Evolutionary conservation across 2,888 invertebrate species (phyloP).

Genomic region (Glomeris marginata): DNA sequence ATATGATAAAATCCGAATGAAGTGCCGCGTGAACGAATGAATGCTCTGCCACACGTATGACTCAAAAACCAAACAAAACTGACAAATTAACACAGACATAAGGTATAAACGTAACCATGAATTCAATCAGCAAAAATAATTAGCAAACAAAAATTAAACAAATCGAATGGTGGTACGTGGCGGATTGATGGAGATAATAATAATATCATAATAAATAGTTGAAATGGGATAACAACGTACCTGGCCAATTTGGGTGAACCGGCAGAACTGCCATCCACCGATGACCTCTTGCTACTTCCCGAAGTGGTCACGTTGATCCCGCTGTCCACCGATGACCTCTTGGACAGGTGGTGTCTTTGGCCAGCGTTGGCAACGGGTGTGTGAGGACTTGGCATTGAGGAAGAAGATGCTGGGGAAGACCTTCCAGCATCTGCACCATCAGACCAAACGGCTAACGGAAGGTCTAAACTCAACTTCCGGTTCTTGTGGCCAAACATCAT

Average conservation of each 20-base stretch:
- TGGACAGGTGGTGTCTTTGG: constrained; percentile 40
- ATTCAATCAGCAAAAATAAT: too few relatives aligned
- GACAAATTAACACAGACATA: too few relatives aligned
- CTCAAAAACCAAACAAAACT: too few relatives aligned
- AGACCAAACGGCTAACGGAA: constrained; percentile 15
- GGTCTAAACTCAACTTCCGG: constrained; percentile 19
- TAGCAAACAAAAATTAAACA: neutral
- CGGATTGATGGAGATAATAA: too few relatives aligned
- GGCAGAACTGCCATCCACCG: constrained; percentile 6
- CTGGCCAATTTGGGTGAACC: constrained; percentile 33
- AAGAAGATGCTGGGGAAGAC: constrained; percentile 4
- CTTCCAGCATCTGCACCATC: constrained; percentile 10
- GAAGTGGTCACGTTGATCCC: constrained; percentile 47
- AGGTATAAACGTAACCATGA: too few relatives aligned
- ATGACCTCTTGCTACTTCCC: constrained; percentile 13
- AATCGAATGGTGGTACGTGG: too few relatives aligned
- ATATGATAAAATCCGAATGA: too few relatives aligned
- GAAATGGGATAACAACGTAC: constrained; percentile 23
- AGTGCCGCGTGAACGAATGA: too few relatives aligned
- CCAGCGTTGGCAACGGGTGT: constrained; percentile 11
- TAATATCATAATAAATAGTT: too few relatives aligned
- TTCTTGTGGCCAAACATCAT: constrained; percentile 11
- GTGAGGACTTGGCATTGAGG: constrained; percentile 9
- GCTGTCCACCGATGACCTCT: constrained; percentile 60
- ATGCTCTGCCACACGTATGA: too few relatives aligned